Evolutionary conservation across 1,140 invertebrate genomes (phyloP), one percentile per base, ranked within the genome.

Genomic region (Diorhabda elongata): DNA sequence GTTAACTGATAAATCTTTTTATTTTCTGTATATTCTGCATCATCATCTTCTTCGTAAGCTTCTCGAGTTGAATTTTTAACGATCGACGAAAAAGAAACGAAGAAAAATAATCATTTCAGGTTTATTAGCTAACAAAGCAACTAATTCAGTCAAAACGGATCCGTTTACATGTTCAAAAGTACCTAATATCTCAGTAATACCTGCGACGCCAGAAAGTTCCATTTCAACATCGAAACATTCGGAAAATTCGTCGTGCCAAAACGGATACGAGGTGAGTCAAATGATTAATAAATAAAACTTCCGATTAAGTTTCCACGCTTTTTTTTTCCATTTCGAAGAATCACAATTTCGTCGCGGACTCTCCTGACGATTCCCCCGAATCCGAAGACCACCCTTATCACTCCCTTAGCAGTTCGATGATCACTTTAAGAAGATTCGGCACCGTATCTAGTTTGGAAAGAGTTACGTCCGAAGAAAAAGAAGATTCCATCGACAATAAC

Each of bases 401-500:
- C 41, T 84, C 84, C 5, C 80, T 86, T 71, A 84, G 79, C 67
- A 82, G 79, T 66, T 81, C 78, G 1, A 77, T 76, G 69, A 79
- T 77, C 77, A 84, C 85, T 3, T 77, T 89, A 42, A 80, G 87
- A 71, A 78, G 88, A 57, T 88, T 83, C 75, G 92, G 91, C 5
- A 93, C 92, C 5, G 87, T 92, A 84, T 92, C 90, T 67, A 93
- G 91, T 75, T 80, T 93, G 59, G 91, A 90, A 79, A 83, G 87
- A 70, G 71, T 89, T 42, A 84, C 83, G 66, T 84, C 85, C 6
- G 86, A 87, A 76, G 86, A 87, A 72, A 81, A 83, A 70, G 85
- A 85, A 63, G 87, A 87, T 79, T 81, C 69, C 43, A 65, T 60
- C 66, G 57, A 59, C 9, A 74, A 69, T 44, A 70, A 75, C 43